These are phyloP conservation scores for Rutilus rutilus DNA, from an alignment of 2,113 vertebrate genomes.

Conservation along the genomic window DNA sequence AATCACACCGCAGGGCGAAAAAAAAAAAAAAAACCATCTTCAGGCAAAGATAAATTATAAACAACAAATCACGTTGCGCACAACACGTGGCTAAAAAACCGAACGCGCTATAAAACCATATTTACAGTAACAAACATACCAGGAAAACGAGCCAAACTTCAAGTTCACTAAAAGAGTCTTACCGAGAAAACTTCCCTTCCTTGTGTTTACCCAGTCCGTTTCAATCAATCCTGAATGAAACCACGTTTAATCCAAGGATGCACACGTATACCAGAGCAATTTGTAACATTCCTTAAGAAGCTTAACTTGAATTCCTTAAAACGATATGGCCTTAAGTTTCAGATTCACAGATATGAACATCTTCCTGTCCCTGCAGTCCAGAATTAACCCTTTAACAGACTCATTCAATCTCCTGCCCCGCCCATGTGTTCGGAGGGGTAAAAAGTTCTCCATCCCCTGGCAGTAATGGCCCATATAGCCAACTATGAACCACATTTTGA, in stretches of 20 bases:
- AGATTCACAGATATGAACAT: background rate
- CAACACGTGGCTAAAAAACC: background rate
- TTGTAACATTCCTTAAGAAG: slow-evolving; percentile 14
- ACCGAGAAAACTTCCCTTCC: background rate
- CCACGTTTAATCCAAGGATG: background rate
- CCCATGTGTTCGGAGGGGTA: background rate
- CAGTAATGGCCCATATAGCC: no score
- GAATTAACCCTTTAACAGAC: slow-evolving; percentile 26
- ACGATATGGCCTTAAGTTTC: background rate
- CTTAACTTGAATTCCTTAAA: background rate
- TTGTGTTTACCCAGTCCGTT: background rate
- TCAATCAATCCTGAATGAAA: background rate
- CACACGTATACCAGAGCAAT: background rate
- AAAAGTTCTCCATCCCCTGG: background rate
- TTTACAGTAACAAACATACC: background rate
- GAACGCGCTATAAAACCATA: background rate
- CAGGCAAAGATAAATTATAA: background rate
- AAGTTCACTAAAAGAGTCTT: background rate
- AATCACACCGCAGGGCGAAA: background rate
- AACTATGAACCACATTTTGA: no score
- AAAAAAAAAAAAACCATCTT: no score
- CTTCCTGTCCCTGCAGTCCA: slow-evolving; percentile 28
- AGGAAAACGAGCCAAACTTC: background rate
- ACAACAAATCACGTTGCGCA: background rate
- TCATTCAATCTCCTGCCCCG: background rate